phyloP scores from a whole-genome alignment of 2,888 invertebrate species.

The Epistrophella euchroma region DNA sequence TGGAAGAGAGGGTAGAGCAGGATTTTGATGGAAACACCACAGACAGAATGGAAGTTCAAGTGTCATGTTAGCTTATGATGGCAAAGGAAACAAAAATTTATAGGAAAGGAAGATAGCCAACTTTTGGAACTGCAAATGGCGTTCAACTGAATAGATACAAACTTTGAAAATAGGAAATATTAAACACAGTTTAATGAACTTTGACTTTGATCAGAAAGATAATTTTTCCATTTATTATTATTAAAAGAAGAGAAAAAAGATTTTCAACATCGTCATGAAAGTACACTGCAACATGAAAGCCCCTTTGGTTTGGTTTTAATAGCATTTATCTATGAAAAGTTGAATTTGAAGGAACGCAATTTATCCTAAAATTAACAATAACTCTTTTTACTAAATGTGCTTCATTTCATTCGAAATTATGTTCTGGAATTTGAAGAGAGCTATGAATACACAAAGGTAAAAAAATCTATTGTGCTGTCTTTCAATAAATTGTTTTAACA shows the following conservation, averaged over 20 bases:
- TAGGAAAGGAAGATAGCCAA: not conserved
- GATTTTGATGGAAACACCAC: not conserved
- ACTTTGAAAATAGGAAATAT: not conserved
- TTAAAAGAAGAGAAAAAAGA: not conserved
- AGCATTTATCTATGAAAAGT: too few relatives aligned
- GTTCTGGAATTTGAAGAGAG: too few relatives aligned
- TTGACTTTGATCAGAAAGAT: not conserved
- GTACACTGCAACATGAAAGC: too few relatives aligned
- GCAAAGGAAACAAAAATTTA: not conserved
- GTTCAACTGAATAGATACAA: not conserved
- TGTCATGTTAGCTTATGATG: constrained; percentile 8
- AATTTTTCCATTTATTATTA: not conserved
- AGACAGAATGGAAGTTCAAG: constrained; percentile 17
- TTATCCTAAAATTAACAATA: too few relatives aligned
- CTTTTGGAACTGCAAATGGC: not conserved
- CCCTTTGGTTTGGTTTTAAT: too few relatives aligned
- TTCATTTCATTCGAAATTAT: too few relatives aligned
- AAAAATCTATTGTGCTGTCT: too few relatives aligned
- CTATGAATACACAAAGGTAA: too few relatives aligned
- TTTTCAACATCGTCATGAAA: too few relatives aligned
- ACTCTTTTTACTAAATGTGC: too few relatives aligned
- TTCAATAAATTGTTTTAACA: too few relatives aligned
- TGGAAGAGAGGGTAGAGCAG: constrained; percentile 5
- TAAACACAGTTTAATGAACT: not conserved
- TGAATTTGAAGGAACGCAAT: too few relatives aligned